Evolutionary conservation across 2,888 invertebrate species (phyloP), one percentile per base, ranked within the genome.

Genomic region (Belgica antarctica): DNA sequence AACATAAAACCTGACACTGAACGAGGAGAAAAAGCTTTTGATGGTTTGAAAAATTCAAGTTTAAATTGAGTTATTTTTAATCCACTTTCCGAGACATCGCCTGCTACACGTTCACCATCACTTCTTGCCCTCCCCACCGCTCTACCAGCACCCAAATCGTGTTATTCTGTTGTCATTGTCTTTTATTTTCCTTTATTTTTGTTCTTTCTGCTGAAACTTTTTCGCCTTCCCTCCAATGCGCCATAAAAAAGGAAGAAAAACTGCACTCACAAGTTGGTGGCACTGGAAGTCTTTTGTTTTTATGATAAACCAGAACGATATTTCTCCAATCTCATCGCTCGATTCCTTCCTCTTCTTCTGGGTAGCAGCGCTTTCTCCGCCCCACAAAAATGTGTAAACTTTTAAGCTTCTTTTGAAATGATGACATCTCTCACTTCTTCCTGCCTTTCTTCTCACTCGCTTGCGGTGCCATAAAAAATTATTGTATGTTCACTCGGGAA

Each of bases 301-400:
- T 68, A 57, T 19, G 63, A 41, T 65, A 68, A 68, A 28, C 65
- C 27, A 47, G 47, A 17, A 46, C 25, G 25, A 46, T 36, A 24
- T 46, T 46, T 46, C 15, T 24, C 24, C 47, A 24, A 65, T 65
- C 65, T 65, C 47, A 17, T 15, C 41, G 10, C 46, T 65, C 47
- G 25, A 19, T 68, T 52, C 25, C 27, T 10, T 12, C 27, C 22
- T 65, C 12, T 24, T 62, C 19, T 34, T n/a, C n/a, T n/a, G n/a
- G n/a, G n/a, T n/a, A n/a, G n/a, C n/a, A 62, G 46, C 46, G 10
- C 41, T 24, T 24, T 63, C 41, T 68, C 10, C 34, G 12, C 7
- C 17, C 68, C 68, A 68, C 68, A 68, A 57, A 68, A 57, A 68
- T 68, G 68, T 68, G 68, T 68, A 68, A 68, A 68, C 68, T 68